These are phyloP conservation scores for Hypocryptadius cinnamomeus DNA, from an alignment of 2,113 vertebrate genomes.

Conservation along the genomic window DNA sequence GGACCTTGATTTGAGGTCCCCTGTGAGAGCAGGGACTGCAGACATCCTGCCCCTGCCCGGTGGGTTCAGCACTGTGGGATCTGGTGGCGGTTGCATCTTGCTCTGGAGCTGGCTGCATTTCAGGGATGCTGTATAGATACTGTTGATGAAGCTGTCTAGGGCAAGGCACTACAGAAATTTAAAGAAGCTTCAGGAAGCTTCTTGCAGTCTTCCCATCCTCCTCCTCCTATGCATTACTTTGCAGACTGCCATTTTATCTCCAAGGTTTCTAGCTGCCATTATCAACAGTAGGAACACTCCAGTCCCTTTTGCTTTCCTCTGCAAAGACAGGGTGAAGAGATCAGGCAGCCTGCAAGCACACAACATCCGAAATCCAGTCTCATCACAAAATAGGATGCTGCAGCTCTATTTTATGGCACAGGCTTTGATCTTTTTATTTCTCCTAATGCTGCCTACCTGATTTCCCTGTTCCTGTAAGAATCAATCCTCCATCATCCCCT, in stretches of 20 bases:
- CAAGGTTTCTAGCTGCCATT: not conserved
- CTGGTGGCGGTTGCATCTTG: not conserved
- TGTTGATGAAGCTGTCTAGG: not conserved
- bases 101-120: not conserved
- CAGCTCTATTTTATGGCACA: not conserved
- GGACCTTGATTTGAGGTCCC: not conserved
- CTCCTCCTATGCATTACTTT: not conserved
- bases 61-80: fast-evolving
- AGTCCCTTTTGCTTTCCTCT: not conserved
- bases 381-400: not conserved
- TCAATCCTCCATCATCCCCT: conserved; percentile 10
- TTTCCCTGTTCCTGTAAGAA: not conserved
- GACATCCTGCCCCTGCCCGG: not conserved
- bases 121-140: not conserved
- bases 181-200: conserved; percentile 32
- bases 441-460: not conserved
- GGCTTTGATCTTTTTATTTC: not conserved
- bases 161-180: not conserved
- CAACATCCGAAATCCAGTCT: not conserved
- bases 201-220: not conserved
- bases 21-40: not conserved
- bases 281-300: not conserved
- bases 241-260: not conserved
- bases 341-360: not conserved
- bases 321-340: not conserved